These are phyloP conservation scores for Rhinichthys klamathensis DNA, from an alignment of 2,113 vertebrate species.

Conservation along the genomic window DNA sequence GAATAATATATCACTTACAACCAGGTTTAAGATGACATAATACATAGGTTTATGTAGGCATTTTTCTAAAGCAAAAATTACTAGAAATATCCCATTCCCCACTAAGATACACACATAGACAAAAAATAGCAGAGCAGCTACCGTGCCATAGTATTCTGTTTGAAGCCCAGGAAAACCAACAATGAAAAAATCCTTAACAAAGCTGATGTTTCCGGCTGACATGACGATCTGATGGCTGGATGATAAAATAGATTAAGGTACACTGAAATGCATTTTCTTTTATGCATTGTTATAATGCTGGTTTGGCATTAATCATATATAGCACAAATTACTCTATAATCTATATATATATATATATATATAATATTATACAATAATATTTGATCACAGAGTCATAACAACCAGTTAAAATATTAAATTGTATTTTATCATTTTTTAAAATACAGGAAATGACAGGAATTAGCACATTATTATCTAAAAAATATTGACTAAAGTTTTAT, in stretches of 20 bases:
- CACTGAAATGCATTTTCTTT: no score
- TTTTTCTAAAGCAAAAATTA: conserved; percentile 45
- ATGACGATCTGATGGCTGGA: conserved; percentile 50
- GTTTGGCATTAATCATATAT: background rate
- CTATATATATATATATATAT: no score
- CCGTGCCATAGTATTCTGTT: conserved; percentile 40
- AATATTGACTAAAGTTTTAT: background rate
- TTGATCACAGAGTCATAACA: background rate
- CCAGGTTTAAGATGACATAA: conserved; percentile 58
- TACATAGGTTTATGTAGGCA: conserved; percentile 62
- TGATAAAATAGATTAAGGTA: background rate
- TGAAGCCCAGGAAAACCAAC: conserved; percentile 61
- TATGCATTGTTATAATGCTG: no score
- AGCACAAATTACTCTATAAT: background rate
- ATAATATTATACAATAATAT: background rate
- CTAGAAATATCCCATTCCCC: conserved; percentile 51
- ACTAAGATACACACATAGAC: conserved; percentile 56
- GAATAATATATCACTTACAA: conserved; percentile 57
- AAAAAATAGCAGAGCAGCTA: conserved; percentile 53
- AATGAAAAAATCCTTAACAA: conserved; percentile 60
- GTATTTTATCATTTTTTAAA: background rate
- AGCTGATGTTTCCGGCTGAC: conserved; percentile 59
- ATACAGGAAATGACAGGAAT: background rate
- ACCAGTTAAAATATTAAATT: background rate
- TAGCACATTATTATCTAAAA: background rate